These are phyloP conservation scores for Brachystomella parvula DNA, from an alignment of 1,140 invertebrate genomes.

Conservation along the genomic window DNA sequence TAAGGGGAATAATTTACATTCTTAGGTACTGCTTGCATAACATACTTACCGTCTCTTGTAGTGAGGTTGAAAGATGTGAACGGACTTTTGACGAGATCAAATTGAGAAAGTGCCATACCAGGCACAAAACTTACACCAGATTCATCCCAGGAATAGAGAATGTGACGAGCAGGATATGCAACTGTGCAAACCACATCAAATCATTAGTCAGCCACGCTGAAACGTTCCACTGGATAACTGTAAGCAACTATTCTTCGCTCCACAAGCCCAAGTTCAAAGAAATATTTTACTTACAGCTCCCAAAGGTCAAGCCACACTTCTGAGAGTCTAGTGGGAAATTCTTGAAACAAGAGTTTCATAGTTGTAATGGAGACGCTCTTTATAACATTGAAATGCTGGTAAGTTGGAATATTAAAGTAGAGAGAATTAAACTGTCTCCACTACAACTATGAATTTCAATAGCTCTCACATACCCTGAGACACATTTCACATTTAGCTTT, in stretches of 20 bases:
- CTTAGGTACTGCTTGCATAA: neutral
- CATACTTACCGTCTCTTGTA: constrained; percentile 57
- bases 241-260: neutral
- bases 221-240: too few relatives aligned
- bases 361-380: too few relatives aligned
- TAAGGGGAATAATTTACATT: constrained; percentile 3
- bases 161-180: constrained; percentile 78
- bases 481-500: constrained; percentile 97
- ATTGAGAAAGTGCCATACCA: constrained; percentile 84
- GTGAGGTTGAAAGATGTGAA: constrained; percentile 68
- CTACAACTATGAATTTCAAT: too few relatives aligned
- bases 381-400: too few relatives aligned
- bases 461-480: constrained; percentile 54
- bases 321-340: constrained; percentile 96
- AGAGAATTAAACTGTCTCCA: too few relatives aligned
- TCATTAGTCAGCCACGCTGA: too few relatives aligned
- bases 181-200: constrained; percentile 51
- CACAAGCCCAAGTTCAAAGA: neutral
- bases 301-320: constrained; percentile 82
- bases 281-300: constrained; percentile 72
- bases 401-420: too few relatives aligned
- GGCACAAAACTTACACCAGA: constrained; percentile 71
- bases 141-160: constrained; percentile 84
- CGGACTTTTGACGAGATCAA: constrained; percentile 78
- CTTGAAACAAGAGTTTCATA: too few relatives aligned